phyloP scores from a whole-genome alignment of 2,888 invertebrate species.

The Tenthredo amoena region DNA sequence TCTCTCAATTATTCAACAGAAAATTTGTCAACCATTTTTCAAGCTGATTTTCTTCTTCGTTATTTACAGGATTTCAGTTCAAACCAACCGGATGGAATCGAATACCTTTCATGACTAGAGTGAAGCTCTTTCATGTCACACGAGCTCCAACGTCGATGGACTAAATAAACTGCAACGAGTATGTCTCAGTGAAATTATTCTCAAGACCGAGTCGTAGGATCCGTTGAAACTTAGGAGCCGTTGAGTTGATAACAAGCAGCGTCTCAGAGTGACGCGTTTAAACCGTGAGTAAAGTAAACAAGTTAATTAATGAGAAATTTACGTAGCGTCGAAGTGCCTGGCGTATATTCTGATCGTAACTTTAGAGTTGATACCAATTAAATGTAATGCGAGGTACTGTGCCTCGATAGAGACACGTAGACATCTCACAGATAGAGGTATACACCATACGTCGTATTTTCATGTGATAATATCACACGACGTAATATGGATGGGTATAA shows the following conservation, averaged over 20 bases:
- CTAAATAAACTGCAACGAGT: not conserved
- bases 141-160: not conserved
- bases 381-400: not conserved
- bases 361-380: conserved; percentile 12
- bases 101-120: not conserved
- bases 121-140: not conserved
- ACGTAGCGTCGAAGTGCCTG: not conserved
- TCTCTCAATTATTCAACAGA: not conserved
- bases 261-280: not conserved
- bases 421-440: not conserved
- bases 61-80: not conserved
- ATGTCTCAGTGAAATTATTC: not conserved
- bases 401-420: not conserved
- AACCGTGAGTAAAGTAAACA: conserved; percentile 32
- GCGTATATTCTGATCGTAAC: conserved; percentile 25
- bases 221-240: conserved; percentile 2
- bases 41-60: not conserved
- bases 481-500: not conserved
- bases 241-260: conserved; percentile 18
- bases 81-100: not conserved
- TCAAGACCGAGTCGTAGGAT: not conserved
- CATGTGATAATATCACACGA: not conserved
- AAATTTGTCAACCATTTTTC: not conserved
- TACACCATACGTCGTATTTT: not conserved
- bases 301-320: conserved; percentile 42